Evolutionary conservation across 1,140 invertebrate genomes (phyloP), one percentile per base, ranked within the genome.

Genomic region (Apis dorsata): DNA sequence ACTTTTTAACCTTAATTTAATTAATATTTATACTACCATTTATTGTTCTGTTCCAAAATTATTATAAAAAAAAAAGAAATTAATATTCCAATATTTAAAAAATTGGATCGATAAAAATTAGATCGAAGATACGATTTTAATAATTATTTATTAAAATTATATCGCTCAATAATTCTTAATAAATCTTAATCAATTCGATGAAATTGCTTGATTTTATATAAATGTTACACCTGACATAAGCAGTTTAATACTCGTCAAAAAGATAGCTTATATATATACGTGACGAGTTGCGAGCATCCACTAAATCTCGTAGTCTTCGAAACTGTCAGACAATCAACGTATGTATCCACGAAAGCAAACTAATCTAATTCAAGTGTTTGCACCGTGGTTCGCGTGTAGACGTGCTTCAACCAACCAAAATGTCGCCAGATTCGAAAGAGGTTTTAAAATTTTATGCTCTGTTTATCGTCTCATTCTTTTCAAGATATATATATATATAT

Each of bases 321-420:
- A 68, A 57, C 53, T 68, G 73, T 68, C 73, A 44, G 84, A 84
- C 75, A 77, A 77, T 77, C 75, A 77, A 24, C 75, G 75, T 84
- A 28, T n/a, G 82, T 60, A 79, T 55, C 62, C 57, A 72, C 62
- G 69, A 60, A 71, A 63, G 53, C 73, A 66, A 55, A 24, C 77
- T 86, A 85, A 86, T 85, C 83, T 85, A 85, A 85, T 86, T 84
- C 81, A 77, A 57, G 65, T 85, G 85, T 85, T 86, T 77, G 68
- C 83, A 51, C 15, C 75, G 70, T 34, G 34, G 76, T 73, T 62
- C 24, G 10, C 70, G 59, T 44, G 5, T 57, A 66, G n/a, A 44
- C 65, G 21, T 44, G 60, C n/a, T 49, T 55, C 5, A 8, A 55
- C 49, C 74, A 55, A 34, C 57, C 24, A 21, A 44, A 55, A 66